A percentile compares a stretch with the other conserved stretches of the same genome.
phyloP scores from a whole-genome alignment of 1,140 invertebrate genomes.

The Tigriopus japonicus region DNA sequence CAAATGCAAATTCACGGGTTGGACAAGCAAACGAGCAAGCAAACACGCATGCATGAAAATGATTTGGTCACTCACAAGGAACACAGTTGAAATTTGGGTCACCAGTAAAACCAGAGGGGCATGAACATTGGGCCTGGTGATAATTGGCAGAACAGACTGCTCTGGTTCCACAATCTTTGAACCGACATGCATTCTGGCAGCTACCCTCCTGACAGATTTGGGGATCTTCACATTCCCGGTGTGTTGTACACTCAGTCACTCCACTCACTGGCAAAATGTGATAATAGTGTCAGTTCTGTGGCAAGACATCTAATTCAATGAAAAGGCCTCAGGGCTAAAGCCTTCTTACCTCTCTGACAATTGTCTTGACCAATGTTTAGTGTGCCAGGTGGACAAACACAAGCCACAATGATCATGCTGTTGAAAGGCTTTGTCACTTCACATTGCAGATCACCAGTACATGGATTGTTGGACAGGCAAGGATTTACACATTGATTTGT shows the following conservation, averaged over 20 bases:
- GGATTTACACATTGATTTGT: slow-evolving; percentile 18
- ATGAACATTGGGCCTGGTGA: slow-evolving; percentile 19
- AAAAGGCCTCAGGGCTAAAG: too few species aligned
- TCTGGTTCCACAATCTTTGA: slow-evolving; percentile 26
- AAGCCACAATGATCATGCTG: slow-evolving; percentile 48
- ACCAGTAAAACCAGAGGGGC: slow-evolving; percentile 17
- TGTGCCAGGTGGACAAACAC: slow-evolving; percentile 4
- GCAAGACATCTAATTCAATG: too few species aligned
- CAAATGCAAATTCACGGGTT: slow-evolving; percentile 33
- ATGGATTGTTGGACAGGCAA: slow-evolving; percentile 18
- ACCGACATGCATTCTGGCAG: slow-evolving; percentile 56
- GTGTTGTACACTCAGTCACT: slow-evolving; percentile 27
- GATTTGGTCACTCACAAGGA: too few species aligned
- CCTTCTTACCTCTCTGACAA: too few species aligned
- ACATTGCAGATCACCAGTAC: slow-evolving; percentile 29
- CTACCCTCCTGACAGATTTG: slow-evolving; percentile 45
- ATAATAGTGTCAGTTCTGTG: too few species aligned
- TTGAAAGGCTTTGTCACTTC: slow-evolving; percentile 55
- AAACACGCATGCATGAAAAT: too few species aligned
- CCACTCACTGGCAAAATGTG: too few species aligned
- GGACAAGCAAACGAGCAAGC: too few species aligned
- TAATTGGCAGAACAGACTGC: slow-evolving; percentile 18
- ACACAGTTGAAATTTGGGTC: slow-evolving; percentile 15
- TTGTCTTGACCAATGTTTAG: not conserved
- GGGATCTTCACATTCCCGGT: slow-evolving; percentile 32